Evolutionary conservation across 2,888 invertebrate species (phyloP), one percentile per base, ranked within the genome.

Genomic region (Nomada ferruginata): DNA sequence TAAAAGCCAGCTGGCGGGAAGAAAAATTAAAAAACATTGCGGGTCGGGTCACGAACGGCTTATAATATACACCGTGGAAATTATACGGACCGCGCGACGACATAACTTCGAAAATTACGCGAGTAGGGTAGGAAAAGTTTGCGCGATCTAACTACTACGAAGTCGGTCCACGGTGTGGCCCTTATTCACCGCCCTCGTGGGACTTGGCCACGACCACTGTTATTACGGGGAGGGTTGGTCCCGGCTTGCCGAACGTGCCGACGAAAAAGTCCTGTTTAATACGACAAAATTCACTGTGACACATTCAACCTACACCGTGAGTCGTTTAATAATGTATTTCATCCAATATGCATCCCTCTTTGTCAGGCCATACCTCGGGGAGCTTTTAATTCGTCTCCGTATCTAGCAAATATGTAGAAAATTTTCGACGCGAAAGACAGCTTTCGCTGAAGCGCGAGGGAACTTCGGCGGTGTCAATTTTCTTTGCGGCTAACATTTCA

Each of bases 91-190:
- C 72, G 81, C 57, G 82, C 87, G 86, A 85, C 89, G 87, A 84
- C 84, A 83, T 85, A 87, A 88, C 85, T 88, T 88, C 50, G 88
- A 87, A 87, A 88, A 88, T 88, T 88, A 88, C 88, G 88, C 87
- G 89, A 87, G 85, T 85, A 85, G 85, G 85, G 82, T 88, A 86
- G 69, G 78, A 82, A 88, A 88, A 88, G 89, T 88, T 88, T 85
- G 79, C 79, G 80, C 85, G 85, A 88, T 88, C 87, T 75, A 84
- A 88, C 89, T 89, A 83, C 90, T 90, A 88, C 85, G 89, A 90
- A 90, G 89, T 90, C 90, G 84, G 89, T 87, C 89, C 90, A 90
- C 90, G 90, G 87, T 88, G 88, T 84, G 87, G 88, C 89, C 90
- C 90, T 90, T 90, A 90, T 90, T 90, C 90, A 90, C 88, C 89